phyloP scores from a whole-genome alignment of 2,113 vertebrate genomes.

The Leptosomus discolor region DNA sequence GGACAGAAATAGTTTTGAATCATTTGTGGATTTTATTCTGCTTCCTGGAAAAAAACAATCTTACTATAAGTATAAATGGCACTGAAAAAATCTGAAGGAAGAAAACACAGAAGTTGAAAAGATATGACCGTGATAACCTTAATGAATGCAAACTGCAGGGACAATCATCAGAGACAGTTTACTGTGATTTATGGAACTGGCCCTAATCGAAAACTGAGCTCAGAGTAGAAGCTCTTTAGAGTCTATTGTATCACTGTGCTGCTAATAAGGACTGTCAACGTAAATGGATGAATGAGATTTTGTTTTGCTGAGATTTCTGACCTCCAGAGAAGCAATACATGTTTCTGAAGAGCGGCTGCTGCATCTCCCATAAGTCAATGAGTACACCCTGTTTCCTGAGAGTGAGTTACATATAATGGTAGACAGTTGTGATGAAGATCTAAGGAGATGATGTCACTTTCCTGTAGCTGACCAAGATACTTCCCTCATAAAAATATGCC shows the following conservation, averaged over 20 bases:
- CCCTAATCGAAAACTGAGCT: background rate
- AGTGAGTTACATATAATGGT: background rate
- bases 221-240: background rate
- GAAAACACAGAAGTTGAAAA: background rate
- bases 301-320: background rate
- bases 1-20: background rate
- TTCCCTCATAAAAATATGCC: background rate
- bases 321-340: background rate
- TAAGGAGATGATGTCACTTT: background rate
- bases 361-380: background rate
- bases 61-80: background rate
- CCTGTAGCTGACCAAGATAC: background rate
- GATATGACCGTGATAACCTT: accelerated
- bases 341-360: background rate
- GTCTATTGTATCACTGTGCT: background rate
- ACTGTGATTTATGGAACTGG: background rate
- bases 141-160: background rate
- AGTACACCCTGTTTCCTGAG: background rate
- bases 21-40: background rate
- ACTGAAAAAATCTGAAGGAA: background rate
- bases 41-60: background rate
- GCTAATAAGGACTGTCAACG: background rate
- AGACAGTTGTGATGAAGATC: background rate
- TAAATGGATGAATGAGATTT: background rate
- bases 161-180: background rate